Evolutionary conservation across 2,797 vertebrate genomes (phyloP).

Genomic region (Neoniphon sammara): DNA sequence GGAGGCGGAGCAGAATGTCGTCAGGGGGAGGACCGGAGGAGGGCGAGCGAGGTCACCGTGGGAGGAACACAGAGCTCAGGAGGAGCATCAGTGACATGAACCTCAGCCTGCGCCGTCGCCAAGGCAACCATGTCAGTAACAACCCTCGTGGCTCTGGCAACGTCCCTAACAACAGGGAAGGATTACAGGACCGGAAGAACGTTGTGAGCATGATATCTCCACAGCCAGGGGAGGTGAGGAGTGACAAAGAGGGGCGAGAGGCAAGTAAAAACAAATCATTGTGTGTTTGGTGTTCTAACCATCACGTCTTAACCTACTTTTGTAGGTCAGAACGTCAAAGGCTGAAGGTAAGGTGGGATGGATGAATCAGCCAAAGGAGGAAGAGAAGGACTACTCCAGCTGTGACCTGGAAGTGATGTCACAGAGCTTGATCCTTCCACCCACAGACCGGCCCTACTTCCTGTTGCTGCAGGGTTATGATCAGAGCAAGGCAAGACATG

Average conservation of each 20-base stretch:
- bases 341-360: slow-evolving; percentile 76
- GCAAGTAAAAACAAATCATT: neutral
- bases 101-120: slow-evolving; percentile 88
- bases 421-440: slow-evolving; percentile 93
- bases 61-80: slow-evolving; percentile 87
- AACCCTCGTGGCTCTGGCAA: slow-evolving; percentile 68
- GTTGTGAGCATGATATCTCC: slow-evolving; percentile 89
- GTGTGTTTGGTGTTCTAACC: neutral
- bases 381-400: slow-evolving; percentile 80
- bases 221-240: slow-evolving; percentile 80
- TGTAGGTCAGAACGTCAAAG: slow-evolving; percentile 76
- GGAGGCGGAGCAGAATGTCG: slow-evolving; percentile 85
- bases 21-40: slow-evolving; percentile 86
- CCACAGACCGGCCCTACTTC: slow-evolving; percentile 91
- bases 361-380: slow-evolving; percentile 73
- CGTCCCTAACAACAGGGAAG: slow-evolving; percentile 64
- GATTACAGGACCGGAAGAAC: slow-evolving; percentile 84
- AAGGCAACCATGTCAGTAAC: slow-evolving; percentile 80
- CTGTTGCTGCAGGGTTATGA: slow-evolving; percentile 92
- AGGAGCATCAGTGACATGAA: slow-evolving; percentile 95
- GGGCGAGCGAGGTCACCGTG: slow-evolving; percentile 84
- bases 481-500: slow-evolving; percentile 89
- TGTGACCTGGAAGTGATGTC: slow-evolving; percentile 92
- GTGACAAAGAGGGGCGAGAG: neutral
- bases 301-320: slow-evolving; percentile 17